These are phyloP conservation scores for Peromyscus californicus DNA, from an alignment of 2,113 vertebrate genomes.

Conservation along the genomic window DNA sequence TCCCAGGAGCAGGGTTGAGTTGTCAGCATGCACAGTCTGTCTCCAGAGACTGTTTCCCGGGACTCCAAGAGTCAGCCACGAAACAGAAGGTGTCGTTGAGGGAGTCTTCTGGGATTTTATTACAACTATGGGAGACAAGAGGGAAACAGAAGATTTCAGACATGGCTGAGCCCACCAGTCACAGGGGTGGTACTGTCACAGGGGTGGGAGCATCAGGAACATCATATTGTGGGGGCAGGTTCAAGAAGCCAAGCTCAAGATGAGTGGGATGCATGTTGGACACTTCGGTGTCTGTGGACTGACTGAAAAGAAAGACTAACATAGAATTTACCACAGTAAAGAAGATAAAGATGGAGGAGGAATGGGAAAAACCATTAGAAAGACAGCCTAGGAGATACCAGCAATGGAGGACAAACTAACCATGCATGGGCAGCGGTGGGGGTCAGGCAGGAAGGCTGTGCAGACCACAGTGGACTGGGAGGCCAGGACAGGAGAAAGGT, in stretches of 20 bases:
- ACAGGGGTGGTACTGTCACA: background rate
- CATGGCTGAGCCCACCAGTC: background rate
- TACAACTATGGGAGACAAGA: background rate
- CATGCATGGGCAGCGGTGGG: fast-evolving
- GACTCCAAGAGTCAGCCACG: background rate
- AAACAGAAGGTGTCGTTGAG: background rate
- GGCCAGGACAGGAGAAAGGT: background rate
- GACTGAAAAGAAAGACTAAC: background rate
- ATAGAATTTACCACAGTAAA: background rate
- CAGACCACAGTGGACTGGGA: background rate
- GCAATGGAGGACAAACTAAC: background rate
- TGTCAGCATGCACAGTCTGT: background rate
- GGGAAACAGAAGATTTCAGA: background rate
- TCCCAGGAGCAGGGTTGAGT: background rate
- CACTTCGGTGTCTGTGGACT: background rate
- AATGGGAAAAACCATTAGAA: background rate
- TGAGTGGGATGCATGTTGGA: background rate
- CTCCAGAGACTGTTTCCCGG: background rate
- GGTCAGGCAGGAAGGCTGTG: background rate
- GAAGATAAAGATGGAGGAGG: background rate
- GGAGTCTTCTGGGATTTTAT: background rate
- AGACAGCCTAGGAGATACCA: background rate
- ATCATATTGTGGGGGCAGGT: background rate
- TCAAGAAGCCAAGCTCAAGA: background rate
- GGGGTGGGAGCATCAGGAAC: background rate